These are phyloP conservation scores for Aphelenchoides fujianensis DNA, from an alignment of 1,140 invertebrate species.

Conservation along the genomic window DNA sequence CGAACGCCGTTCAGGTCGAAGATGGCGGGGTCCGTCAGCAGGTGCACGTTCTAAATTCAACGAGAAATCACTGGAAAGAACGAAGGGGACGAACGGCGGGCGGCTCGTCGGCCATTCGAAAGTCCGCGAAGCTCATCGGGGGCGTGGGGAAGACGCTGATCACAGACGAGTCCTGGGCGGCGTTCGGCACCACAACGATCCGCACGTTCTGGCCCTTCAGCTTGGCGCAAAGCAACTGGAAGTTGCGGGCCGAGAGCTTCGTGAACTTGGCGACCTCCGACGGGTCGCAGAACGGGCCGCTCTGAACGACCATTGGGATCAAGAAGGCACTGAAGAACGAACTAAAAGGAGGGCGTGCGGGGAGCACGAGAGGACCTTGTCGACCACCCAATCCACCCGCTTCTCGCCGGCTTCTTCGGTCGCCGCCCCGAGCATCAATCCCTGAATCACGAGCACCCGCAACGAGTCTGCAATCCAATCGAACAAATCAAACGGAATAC, in stretches of 20 bases:
- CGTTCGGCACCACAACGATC: not conserved
- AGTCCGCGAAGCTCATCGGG: not conserved
- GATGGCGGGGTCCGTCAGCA: not conserved
- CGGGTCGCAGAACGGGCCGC: not conserved
- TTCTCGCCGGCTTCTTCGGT: not conserved
- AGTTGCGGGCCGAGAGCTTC: not conserved
- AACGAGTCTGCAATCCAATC: not conserved
- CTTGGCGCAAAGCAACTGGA: not conserved
- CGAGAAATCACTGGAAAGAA: not conserved
- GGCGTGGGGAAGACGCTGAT: slow-evolving; percentile 2
- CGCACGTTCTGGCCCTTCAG: not conserved
- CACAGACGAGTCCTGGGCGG: not conserved
- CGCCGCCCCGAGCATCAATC: not conserved
- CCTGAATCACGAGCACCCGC: not conserved
- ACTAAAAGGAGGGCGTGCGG: slow-evolving; percentile 8
- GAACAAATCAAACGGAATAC: not conserved
- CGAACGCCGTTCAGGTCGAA: slow-evolving; percentile 5
- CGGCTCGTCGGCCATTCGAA: not conserved
- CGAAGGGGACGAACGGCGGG: not conserved
- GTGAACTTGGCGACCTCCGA: not conserved
- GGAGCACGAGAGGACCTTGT: not conserved
- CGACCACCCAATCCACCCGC: not conserved
- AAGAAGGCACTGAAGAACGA: no score
- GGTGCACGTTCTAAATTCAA: not conserved
- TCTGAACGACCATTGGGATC: no score